These are phyloP conservation scores for Chloroceryle amazona DNA, from an alignment of 2,797 vertebrate genomes.

Conservation along the genomic window DNA sequence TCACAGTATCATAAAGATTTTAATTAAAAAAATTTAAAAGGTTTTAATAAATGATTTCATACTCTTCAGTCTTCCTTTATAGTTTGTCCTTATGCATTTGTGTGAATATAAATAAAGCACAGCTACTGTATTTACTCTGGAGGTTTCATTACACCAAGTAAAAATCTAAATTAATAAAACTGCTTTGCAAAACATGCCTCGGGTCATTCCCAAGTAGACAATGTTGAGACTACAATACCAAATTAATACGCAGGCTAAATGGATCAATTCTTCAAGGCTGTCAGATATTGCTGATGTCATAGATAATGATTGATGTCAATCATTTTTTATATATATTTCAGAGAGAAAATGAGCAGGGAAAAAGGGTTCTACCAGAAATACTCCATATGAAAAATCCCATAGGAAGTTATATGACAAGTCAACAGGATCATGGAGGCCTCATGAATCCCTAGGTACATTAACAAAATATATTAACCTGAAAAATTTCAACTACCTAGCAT, in stretches of 20 bases:
- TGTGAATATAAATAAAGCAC: background rate
- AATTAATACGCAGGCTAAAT: background rate
- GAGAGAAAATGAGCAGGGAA: background rate
- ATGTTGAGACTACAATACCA: background rate
- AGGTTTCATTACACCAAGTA: background rate
- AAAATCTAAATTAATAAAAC: constrained; percentile 24
- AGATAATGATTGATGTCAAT: background rate
- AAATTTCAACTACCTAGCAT: background rate
- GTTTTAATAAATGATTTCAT: background rate
- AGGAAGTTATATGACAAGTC: background rate
- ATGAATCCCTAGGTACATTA: background rate
- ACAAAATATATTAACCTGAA: background rate
- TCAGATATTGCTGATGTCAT: background rate
- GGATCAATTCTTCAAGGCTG: background rate
- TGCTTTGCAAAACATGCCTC: background rate
- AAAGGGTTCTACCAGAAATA: background rate
- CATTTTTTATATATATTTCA: background rate
- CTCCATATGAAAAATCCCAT: background rate
- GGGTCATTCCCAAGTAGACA: background rate
- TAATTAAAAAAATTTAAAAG: background rate
- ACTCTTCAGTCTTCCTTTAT: background rate
- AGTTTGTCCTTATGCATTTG: background rate
- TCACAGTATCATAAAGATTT: background rate
- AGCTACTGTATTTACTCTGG: background rate
- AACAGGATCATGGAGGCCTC: background rate